Percentiles rank a stretch among this genome's conserved stretches.
These are phyloP conservation scores for Anas acuta DNA, from an alignment of 2,797 vertebrate genomes.

Conservation along the genomic window DNA sequence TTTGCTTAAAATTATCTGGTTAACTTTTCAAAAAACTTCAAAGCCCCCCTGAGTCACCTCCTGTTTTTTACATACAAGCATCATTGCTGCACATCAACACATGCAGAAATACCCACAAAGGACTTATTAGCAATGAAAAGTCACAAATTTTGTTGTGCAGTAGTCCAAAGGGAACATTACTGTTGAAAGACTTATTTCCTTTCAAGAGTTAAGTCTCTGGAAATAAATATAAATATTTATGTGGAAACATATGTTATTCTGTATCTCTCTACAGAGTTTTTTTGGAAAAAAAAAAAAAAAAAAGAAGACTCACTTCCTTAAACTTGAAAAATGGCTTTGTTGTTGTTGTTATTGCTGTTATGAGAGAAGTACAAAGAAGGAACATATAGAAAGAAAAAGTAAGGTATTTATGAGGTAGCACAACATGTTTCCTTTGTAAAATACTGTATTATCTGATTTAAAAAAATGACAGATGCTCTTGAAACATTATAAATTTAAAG, in stretches of 20 bases:
- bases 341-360: not conserved
- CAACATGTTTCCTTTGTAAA: not conserved
- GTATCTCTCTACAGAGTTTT: not conserved
- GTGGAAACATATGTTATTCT: not conserved
- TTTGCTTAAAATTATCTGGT: not conserved
- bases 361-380: not conserved
- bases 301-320: not conserved
- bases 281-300: not conserved
- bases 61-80: not conserved
- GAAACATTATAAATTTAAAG: not conserved
- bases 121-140: not conserved
- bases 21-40: not conserved
- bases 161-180: not conserved
- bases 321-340: not conserved
- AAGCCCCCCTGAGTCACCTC: not conserved
- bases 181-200: not conserved
- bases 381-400: not conserved
- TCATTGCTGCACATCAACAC: not conserved
- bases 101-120: not conserved
- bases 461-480: not conserved
- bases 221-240: not conserved
- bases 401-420: not conserved
- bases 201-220: not conserved
- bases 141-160: not conserved
- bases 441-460: not conserved